phyloP scores from a whole-genome alignment of 2,888 invertebrate species.

The Noctua comes region DNA sequence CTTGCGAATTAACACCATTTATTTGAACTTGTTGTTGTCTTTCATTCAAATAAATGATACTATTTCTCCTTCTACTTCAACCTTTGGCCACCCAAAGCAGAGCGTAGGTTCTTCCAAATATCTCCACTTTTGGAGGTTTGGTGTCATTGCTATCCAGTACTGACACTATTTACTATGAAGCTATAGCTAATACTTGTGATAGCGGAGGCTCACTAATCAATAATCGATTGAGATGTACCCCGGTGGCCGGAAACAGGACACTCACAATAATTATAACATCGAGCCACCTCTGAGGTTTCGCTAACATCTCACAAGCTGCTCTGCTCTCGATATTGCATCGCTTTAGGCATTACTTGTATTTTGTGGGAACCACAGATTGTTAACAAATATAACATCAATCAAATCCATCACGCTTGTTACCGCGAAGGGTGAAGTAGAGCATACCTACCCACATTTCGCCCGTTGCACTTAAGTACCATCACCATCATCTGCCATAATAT shows the following conservation, averaged over 20 bases:
- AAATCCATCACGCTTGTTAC: not conserved
- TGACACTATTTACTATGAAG: not conserved
- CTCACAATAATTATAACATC: constrained; percentile 11
- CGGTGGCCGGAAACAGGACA: constrained; percentile 18
- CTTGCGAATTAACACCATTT: too few species aligned
- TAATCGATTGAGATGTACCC: constrained; percentile 34
- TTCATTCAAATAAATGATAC: too few species aligned
- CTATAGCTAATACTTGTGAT: not conserved
- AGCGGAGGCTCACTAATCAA: constrained; percentile 3
- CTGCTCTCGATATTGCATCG: not conserved
- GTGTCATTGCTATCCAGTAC: too few species aligned
- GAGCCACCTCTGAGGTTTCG: constrained; percentile 19
- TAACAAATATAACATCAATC: not conserved
- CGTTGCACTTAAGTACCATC: not conserved
- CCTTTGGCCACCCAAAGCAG: too few species aligned
- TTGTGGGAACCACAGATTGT: not conserved
- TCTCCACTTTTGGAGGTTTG: too few species aligned
- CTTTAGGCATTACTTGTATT: not conserved
- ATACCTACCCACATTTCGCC: not conserved
- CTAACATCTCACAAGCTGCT: constrained; percentile 4
- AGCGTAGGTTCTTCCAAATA: not conserved
- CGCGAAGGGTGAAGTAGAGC: not conserved
- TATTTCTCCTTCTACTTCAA: not conserved
- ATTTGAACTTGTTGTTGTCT: too few species aligned
- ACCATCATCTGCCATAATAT: not conserved